Evolutionary conservation across 2,797 vertebrate species (phyloP).

Genomic region (Emys orbicularis): DNA sequence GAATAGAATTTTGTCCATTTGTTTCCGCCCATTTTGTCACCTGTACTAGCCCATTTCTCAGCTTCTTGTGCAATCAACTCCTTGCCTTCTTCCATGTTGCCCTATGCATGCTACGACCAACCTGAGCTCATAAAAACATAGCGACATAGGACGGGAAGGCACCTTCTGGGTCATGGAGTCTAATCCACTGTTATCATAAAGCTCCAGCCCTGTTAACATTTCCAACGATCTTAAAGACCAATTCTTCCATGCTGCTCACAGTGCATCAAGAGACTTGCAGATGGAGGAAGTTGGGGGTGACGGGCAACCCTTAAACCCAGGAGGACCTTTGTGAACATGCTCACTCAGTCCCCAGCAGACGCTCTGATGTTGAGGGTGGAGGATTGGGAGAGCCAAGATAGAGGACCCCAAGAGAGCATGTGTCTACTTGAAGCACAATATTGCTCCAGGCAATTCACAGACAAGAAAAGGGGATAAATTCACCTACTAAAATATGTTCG

Average conservation of each 20-base stretch:
- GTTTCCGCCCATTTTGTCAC: not conserved
- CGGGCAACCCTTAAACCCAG: not conserved
- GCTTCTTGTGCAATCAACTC: not conserved
- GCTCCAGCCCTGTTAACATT: not conserved
- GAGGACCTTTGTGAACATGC: not conserved
- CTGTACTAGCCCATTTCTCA: not conserved
- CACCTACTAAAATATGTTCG: too few relatives aligned
- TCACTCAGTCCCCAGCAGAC: too few relatives aligned
- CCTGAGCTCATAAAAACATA: not conserved
- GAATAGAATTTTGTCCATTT: not conserved
- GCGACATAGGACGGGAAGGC: not conserved
- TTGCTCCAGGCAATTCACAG: not conserved
- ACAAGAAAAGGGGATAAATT: too few relatives aligned
- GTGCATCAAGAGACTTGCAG: not conserved
- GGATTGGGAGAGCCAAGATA: not conserved
- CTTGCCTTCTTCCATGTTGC: not conserved
- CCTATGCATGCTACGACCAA: not conserved
- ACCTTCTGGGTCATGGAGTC: not conserved
- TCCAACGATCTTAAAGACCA: not conserved
- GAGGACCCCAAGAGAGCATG: not conserved
- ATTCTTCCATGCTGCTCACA: not conserved
- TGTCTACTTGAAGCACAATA: not conserved
- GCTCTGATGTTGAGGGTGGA: not conserved
- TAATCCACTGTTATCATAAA: not conserved
- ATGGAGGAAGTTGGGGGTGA: not conserved